phyloP scores from a whole-genome alignment of 2,888 invertebrate genomes.

The Tachina lurida region DNA sequence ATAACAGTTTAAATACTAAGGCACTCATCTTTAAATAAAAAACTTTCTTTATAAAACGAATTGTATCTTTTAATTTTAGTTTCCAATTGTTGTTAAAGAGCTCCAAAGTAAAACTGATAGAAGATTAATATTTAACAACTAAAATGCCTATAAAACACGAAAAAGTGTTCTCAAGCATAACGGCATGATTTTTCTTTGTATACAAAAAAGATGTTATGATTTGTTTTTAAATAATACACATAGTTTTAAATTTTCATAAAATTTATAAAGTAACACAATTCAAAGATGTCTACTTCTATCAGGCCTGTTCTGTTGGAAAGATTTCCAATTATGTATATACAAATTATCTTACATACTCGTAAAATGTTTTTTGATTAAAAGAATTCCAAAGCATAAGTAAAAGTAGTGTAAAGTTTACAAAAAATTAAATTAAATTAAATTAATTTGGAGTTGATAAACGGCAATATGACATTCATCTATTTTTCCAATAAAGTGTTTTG shows the following conservation, averaged over 20 bases:
- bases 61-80: conserved; percentile 48
- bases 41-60: conserved; percentile 63
- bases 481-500: too few relatives aligned
- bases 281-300: conserved; percentile 30
- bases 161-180: conserved; percentile 60
- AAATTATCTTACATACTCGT: too few relatives aligned
- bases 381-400: too few relatives aligned
- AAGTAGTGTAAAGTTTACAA: not conserved
- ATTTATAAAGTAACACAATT: conserved; percentile 17
- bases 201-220: conserved; percentile 43
- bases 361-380: too few relatives aligned
- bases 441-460: not conserved
- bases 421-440: not conserved
- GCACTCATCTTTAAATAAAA: conserved; percentile 58
- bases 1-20: conserved; percentile 47
- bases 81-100: conserved; percentile 59
- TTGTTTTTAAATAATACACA: conserved; percentile 29
- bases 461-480: too few relatives aligned
- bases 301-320: conserved; percentile 7
- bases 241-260: conserved; percentile 30
- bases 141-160: conserved; percentile 58
- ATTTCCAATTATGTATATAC: not conserved
- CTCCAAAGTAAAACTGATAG: conserved; percentile 63
- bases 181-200: conserved; percentile 65
- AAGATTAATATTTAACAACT: conserved; percentile 57